Evolutionary conservation across 1,140 invertebrate species (phyloP), one percentile per base, ranked within the genome.

Genomic region (Lerema accius): DNA sequence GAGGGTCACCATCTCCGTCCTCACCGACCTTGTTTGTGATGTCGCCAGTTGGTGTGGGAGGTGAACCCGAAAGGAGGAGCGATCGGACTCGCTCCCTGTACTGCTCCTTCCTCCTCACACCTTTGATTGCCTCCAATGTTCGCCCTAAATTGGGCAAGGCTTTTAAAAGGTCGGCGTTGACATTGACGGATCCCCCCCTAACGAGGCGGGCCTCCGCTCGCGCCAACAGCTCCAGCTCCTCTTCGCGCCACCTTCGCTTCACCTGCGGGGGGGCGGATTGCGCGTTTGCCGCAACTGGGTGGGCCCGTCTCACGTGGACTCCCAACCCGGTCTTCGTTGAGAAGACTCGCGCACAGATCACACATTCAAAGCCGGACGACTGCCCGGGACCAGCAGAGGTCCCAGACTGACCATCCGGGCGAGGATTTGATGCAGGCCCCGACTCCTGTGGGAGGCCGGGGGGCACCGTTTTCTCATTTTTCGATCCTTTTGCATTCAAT

Each of bases 111-210:
- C 67, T 17, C 11, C 72, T 26, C 48, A 68, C 63, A 15, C 64
- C 67, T 32, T 78, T 72, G 0, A 78, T 68, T 10, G 63, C 65
- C 42, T 71, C 69, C 7, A 71, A 23, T n/a, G 64, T 50, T 14
- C 73, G 39, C 7, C 55, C 39, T 28, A 69, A 32, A 6, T 35
- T 23, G 23, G 71, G 56, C 17, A 64, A 4, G 14, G 49, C 56
- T 32, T 42, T 48, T 11, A 63, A 14, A 14, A 68, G 49, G 17
- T 65, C 45, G 17, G 56, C 26, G 35, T 66, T 37, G 10, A 37
- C 11, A 11, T 37, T 37, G 35, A 11, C 35, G 10, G 35, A 37
- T n/a, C 35, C 35, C n/a, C 11, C n/a, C 2, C n/a, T 11, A 3
- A 4, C n/a, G 1, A 37, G 35, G n/a, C 35, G 48, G 35, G 35